Evolutionary conservation across 2,113 vertebrate species (phyloP).

Genomic region (Carassius gibelio): DNA sequence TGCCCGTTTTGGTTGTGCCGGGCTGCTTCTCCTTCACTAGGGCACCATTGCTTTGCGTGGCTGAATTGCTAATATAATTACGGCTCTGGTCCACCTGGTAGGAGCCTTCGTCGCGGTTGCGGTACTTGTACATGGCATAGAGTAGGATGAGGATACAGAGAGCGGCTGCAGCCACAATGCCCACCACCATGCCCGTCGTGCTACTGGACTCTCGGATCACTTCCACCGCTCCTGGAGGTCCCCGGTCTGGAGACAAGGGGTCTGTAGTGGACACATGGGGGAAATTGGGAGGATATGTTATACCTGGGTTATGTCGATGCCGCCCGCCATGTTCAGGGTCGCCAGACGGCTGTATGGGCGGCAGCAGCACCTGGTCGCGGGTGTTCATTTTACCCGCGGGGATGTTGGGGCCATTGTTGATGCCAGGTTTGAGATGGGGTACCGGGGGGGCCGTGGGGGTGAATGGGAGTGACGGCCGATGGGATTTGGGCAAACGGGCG

Average conservation of each 20-base stretch:
- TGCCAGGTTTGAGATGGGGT: constrained; percentile 64
- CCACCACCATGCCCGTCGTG: constrained; percentile 96
- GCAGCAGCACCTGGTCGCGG: constrained; percentile 84
- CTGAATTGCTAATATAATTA: constrained; percentile 93
- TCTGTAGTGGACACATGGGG: constrained; percentile 89
- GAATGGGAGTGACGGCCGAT: constrained; percentile 72
- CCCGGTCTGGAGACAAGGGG: constrained; percentile 84
- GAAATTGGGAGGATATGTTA: constrained; percentile 85
- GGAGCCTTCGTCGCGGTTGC: constrained; percentile 92
- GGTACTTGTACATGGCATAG: constrained; percentile 97
- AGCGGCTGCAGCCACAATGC: constrained; percentile 91
- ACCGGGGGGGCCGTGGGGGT: constrained; percentile 79
- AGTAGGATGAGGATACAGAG: constrained; percentile 95
- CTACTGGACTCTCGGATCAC: constrained; percentile 92
- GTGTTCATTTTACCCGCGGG: constrained; percentile 91
- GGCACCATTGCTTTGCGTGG: constrained; percentile 85
- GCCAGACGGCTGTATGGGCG: constrained; percentile 80
- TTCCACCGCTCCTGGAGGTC: constrained; percentile 86
- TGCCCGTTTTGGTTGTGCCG: constrained; percentile 81
- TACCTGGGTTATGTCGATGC: constrained; percentile 73
- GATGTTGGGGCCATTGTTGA: constrained; percentile 72
- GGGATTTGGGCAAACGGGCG: constrained; percentile 72
- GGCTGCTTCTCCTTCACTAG: constrained; percentile 89
- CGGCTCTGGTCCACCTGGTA: constrained; percentile 95
- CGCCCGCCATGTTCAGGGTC: constrained; percentile 77